Base-by-base conservation (phyloP, 2,113 vertebrate genomes). In the Cyprinus carpio region DNA sequence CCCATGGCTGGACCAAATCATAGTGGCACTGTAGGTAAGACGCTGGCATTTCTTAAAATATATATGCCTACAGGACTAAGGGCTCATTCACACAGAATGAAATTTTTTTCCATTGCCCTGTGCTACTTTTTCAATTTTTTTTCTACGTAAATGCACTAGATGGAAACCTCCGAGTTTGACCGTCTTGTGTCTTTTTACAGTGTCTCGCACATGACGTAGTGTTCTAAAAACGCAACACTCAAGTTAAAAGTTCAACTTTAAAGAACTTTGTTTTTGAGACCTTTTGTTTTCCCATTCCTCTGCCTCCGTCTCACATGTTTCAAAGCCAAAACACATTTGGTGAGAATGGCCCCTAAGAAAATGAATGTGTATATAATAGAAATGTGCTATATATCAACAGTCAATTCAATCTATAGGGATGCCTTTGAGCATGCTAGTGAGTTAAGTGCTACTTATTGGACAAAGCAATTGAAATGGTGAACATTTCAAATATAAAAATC, bases 1-100 rank as follows among this genome's bases (percentile, higher is more conserved):
- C 93, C 0, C 96, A 96, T 0, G n/a, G 92, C 96, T 1, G 98
- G 98, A 43, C 97, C 98, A n/a, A 1, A 93, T 97, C 0, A 95
- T 97, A 84, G 96, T 99, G n/a, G 87, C 98, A 99, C 93, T 99
- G 98, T 88, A 99, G 98, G 98, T 99, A 94, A 81, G 11, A 4
- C n/a, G n/a, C 6, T 3, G 15, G 3, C 74, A 29, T 29, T 75
- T 75, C 25, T 75, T 51, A 18, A 51, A 3, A 49, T 51, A 51
- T 18, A 23, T 58, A 23, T 4, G 0, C 3, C 15, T 67, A 31
- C 16, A 69, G n/a, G 16, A 69, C 65, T 58, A 58, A 58, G 18
- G 18, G 18, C 2, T 58, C 18, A 58, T 56, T 56, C 18, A 56
- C 18, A 51, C 4, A 51, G 49, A 51, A 51, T 16, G 40, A 2